Base-by-base conservation (phyloP, 2,888 invertebrate genomes). In the Ennomos quercinarius region DNA sequence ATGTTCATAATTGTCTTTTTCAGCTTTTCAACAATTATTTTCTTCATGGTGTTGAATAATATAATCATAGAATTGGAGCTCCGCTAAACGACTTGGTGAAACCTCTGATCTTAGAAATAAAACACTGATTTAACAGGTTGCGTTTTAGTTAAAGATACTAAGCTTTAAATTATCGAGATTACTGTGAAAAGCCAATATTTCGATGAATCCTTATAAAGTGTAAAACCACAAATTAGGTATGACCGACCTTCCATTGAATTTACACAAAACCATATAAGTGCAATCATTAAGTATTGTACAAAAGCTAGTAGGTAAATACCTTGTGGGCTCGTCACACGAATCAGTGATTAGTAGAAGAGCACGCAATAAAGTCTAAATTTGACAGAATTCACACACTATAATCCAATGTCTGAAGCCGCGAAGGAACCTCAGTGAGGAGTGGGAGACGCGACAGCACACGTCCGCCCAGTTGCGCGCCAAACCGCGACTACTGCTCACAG, bases 401-500 rank as follows among this genome's bases (percentile, higher is more conserved):
- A 76, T 72, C 71, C 59, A 80, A 76, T 75, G 66, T 67, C 69
- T 70, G 70, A 66, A 67, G 41, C 48, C 62, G 49, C 66, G 68
- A 63, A 50, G 65, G 54, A 48, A 54, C 39, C 41, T 36, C 45
- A 43, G 43, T 36, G 46, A 34, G 49, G 48, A 10, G 27, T 43
- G 47, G 53, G 48, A 50, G 47, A 47, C 52, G 53, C 37, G 40
- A 36, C 46, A 42, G 37, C 8, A 62, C 65, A 73, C 86, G 78
- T 72, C 76, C 71, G 67, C n/a, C 17, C 61, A 61, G 60, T 65
- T 74, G 80, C 83, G 86, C 85, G 86, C 84, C 82, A 84, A 86
- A 78, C 77, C 78, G 80, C 85, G 77, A 88, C 88, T 87, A 88
- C 88, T 87, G 79, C n/a, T n/a, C n/a, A 60, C 55, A 38, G 60